A percentile compares a stretch with the other conserved stretches of the same genome.
These are phyloP conservation scores for Cremastobaeus sp. DNA, from an alignment of 2,888 invertebrate species.

Conservation along the genomic window DNA sequence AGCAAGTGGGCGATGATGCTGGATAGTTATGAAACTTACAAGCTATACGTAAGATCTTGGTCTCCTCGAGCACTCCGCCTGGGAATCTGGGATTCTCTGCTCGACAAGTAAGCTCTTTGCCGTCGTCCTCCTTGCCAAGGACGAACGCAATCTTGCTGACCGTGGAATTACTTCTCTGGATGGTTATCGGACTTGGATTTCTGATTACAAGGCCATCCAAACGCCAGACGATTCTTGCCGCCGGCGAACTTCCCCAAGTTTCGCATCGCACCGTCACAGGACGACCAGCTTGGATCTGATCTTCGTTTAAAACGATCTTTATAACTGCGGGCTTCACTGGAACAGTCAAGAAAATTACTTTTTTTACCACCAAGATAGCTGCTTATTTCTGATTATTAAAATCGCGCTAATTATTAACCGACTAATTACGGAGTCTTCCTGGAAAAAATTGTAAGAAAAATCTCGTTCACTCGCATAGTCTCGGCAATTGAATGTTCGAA, in stretches of 20 bases:
- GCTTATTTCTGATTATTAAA: too few relatives aligned
- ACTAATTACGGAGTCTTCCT: too few relatives aligned
- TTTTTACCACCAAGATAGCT: not conserved
- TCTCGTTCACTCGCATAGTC: too few relatives aligned
- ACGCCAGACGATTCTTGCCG: slow-evolving; percentile 90
- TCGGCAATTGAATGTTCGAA: too few relatives aligned
- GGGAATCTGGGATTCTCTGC: slow-evolving; percentile 93
- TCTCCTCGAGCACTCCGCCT: slow-evolving; percentile 88
- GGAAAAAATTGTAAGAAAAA: too few relatives aligned
- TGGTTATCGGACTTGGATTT: slow-evolving; percentile 82
- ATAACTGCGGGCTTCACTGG: slow-evolving; percentile 89
- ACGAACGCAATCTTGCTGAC: slow-evolving; percentile 85
- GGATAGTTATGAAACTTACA: slow-evolving; percentile 83
- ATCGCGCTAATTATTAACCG: too few relatives aligned
- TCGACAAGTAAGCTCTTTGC: slow-evolving; percentile 88
- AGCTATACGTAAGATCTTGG: slow-evolving; percentile 87
- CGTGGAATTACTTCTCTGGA: slow-evolving; percentile 82
- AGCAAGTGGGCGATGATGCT: slow-evolving; percentile 24
- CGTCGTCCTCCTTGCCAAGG: slow-evolving; percentile 88
- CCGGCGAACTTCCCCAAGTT: slow-evolving; percentile 89
- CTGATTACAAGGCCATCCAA: slow-evolving; percentile 85
- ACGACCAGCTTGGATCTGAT: slow-evolving; percentile 86
- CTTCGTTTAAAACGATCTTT: slow-evolving; percentile 85
- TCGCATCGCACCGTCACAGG: slow-evolving; percentile 88
- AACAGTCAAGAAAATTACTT: slow-evolving; percentile 50